phyloP scores from a whole-genome alignment of 2,888 invertebrate species.

The Helleia helle region DNA sequence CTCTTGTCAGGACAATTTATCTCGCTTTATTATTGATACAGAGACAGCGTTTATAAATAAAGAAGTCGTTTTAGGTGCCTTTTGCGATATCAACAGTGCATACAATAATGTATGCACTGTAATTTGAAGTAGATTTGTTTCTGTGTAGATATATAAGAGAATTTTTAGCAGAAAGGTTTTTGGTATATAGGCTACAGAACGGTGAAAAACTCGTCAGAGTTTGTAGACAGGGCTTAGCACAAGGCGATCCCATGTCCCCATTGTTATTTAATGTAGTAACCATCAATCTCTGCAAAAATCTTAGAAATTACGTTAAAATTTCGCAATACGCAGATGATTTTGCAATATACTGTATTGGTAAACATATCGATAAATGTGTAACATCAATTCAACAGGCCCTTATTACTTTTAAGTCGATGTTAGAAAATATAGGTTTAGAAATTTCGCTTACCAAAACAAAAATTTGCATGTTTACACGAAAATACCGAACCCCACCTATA shows the following conservation, averaged over 20 bases:
- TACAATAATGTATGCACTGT: neutral
- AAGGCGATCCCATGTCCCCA: neutral
- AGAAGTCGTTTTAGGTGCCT: conserved; percentile 1
- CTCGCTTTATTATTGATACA: conserved; percentile 5
- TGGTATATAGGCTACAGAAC: neutral
- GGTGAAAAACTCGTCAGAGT: neutral
- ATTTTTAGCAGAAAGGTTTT: neutral
- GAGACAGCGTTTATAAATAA: conserved; percentile 8
- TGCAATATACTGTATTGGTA: too few relatives aligned
- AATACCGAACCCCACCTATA: neutral
- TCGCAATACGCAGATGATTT: too few relatives aligned
- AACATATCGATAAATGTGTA: too few relatives aligned
- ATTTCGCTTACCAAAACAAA: too few relatives aligned
- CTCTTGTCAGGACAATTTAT: conserved; percentile 3
- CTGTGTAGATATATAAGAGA: neutral
- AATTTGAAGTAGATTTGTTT: neutral
- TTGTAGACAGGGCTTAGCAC: neutral
- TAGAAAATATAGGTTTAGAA: too few relatives aligned
- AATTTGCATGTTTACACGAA: too few relatives aligned
- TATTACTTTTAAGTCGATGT: neutral
- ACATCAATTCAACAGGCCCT: neutral
- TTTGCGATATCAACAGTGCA: neutral
- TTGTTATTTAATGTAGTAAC: neutral
- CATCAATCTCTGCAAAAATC: too few relatives aligned
- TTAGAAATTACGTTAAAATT: too few relatives aligned